Base-by-base conservation (phyloP, 2,113 vertebrate species). In the Haemorhous mexicanus region DNA sequence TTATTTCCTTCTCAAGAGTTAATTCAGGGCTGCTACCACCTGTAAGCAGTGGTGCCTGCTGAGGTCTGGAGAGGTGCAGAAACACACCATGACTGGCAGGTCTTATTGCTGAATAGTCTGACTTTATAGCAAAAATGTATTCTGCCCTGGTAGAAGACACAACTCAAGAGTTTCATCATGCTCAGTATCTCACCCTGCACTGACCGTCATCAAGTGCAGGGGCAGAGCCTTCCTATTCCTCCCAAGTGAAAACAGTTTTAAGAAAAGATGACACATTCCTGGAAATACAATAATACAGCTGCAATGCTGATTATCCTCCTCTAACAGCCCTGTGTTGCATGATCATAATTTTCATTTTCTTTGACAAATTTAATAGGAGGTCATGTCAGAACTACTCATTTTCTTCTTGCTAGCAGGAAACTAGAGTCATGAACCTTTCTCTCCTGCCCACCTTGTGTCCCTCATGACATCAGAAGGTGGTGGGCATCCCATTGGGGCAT, bases 401-500 rank as follows among this genome's bases (percentile, higher is more conserved):
- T 64, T 61, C 22, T 39, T 75, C 41, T 88, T 61, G 16, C 30
- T 47, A 30, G 6, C 37, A 75, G 41, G 37, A 73, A 84, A 43
- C 8, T n/a, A 20, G 16, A 49, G 24, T 30, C 44, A 35, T 17
- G 35, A 76, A 52, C 4, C 8, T 82, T 93, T 35, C 18, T 80
- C 67, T 53, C 21, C 39, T 61, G 14, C 19, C 39, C 30, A 20
- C 17, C 9, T 52, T 30, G 6, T 12, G 8, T 83, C 28, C 10
- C 30, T 35, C 52, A 30, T 10, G 5, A 15, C 7, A 4, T 28
- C 56, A 70, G 58, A 78, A 35, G 19, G 21, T 30, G 5, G 13
- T 41, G 6, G 7, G 9, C 43, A n/a, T 32, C 44, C 16, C 22
- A 24, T 0, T 15, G 23, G 9, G 23, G 2, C 16, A 39, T 2